Conservation (phyloP, 2,797 vertebrate species). For the Xerus rutilus region DNA sequence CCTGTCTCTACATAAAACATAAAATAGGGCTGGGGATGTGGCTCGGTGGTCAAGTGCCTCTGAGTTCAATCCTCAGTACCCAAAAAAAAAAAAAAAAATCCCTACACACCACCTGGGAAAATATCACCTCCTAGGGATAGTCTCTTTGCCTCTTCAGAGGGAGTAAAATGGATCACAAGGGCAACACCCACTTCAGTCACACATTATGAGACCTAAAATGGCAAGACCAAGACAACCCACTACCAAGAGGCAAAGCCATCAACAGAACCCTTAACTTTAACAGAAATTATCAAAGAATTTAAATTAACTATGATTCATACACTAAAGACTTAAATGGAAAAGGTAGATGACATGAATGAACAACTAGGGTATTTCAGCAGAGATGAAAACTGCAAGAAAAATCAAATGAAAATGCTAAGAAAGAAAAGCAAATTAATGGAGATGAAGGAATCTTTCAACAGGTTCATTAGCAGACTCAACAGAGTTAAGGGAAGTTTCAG, state of each 20-base stretch:
- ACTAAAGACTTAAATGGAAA: slow-evolving; percentile 28
- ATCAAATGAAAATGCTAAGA: not conserved
- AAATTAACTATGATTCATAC: slow-evolving; percentile 17
- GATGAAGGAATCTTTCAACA: not conserved
- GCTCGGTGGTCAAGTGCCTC: too few relatives aligned
- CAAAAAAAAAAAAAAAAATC: slow-evolving; percentile 37
- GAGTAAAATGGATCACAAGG: not conserved
- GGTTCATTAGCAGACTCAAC: slow-evolving; percentile 3
- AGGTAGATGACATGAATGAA: not conserved
- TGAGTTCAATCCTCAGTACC: too few relatives aligned
- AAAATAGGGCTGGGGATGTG: too few relatives aligned
- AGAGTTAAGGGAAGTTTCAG: slow-evolving; percentile 5
- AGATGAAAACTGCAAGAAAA: not conserved
- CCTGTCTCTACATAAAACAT: too few relatives aligned
- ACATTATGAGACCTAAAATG: not conserved
- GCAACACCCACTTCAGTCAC: not conserved
- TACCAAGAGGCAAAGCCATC: not conserved
- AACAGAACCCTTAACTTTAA: not conserved
- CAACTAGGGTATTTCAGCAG: slow-evolving; percentile 18
- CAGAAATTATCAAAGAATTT: slow-evolving; percentile 26
- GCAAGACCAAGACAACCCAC: not conserved
- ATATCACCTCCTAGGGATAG: not conserved
- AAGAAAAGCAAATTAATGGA: not conserved
- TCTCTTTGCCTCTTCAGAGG: not conserved
- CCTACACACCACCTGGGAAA: not conserved